A percentile compares a stretch with the other conserved stretches of the same genome.
These are phyloP conservation scores for Oreochromis aureus DNA, from an alignment of 2,113 vertebrate species.

Conservation along the genomic window DNA sequence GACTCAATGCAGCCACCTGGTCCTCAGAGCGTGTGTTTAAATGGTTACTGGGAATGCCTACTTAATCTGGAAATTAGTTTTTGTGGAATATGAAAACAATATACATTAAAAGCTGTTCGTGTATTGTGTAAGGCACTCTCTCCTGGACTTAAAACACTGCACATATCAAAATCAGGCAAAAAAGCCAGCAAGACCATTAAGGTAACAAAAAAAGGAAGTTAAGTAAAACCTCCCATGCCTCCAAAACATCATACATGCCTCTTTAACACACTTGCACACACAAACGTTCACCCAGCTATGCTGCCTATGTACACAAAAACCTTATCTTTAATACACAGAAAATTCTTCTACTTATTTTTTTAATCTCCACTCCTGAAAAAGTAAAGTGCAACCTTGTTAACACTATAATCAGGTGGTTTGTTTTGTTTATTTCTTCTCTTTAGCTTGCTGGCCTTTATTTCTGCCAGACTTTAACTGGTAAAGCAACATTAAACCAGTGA, in stretches of 20 bases:
- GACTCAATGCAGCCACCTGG: constrained; percentile 14
- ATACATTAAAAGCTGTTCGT: not conserved
- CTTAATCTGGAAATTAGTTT: not conserved
- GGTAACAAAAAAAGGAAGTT: not conserved
- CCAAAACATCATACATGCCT: not conserved
- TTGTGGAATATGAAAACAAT: not conserved
- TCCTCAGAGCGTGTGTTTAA: not conserved
- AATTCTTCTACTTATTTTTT: not conserved
- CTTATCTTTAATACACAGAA: not conserved
- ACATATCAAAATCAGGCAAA: not conserved
- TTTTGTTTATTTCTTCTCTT: not conserved
- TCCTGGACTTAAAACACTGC: not conserved
- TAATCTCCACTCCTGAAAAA: constrained; percentile 17
- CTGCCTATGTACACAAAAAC: not conserved
- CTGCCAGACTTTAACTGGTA: not conserved
- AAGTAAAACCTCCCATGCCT: constrained; percentile 2
- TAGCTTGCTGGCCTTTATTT: not conserved
- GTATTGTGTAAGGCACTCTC: constrained; percentile 50
- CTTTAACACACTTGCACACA: not conserved
- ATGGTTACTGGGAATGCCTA: not conserved
- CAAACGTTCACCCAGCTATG: not conserved
- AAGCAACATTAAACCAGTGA: not conserved
- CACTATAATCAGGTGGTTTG: constrained; percentile 13
- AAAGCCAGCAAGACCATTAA: constrained; percentile 14
- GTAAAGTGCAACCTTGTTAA: constrained; percentile 64